Base-by-base conservation (phyloP, 2,113 vertebrate genomes). In the Melanotaenia duboulayi region DNA sequence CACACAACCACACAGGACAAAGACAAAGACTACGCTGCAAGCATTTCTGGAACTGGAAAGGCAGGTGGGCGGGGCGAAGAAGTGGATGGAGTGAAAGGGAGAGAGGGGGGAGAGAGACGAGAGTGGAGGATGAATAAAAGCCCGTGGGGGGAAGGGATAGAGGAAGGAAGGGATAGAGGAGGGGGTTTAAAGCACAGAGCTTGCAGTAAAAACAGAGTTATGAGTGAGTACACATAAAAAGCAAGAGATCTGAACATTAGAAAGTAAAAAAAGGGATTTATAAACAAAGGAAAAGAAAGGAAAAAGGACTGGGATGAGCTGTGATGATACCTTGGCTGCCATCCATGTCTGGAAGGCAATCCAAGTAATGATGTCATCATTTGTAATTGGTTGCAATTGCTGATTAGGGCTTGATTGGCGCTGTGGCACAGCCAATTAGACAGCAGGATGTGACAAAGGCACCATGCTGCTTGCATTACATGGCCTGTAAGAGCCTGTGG, bases 321-420 rank as follows among this genome's bases (percentile, higher is more conserved):
- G 44, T 14, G 7, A 71, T 61, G 56, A 81, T 24, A 35, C 32
- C 22, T 24, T 55, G 76, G 76, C 77, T 39, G 13, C 6, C 1
- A 2, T 72, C 67, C 69, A 71, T 35, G 62, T 56, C 73, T 63
- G 63, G 46, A 44, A 67, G 35, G 51, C 12, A 11, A 74, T 74
- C 73, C 24, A 67, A 35, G 24, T 19, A 4, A 85, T 92, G 90
- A 91, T 90, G 90, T 90, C 51, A 91, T 91, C 65, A 11, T 82
- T 69, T 88, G 39, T 83, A 82, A 89, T 83, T 86, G 84, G 83
- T 55, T 56, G 60, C 28, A 61, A 57, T 85, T 71, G 64, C 78
- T 71, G 44, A 74, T 79, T 80, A 76, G 13, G 12, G 46, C 57
- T 67, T 79, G 73, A 85, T 68, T 85, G 85, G 64, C 68, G 32